A percentile compares a stretch with the other conserved stretches of the same genome.
phyloP scores from a whole-genome alignment of 2,888 invertebrate species.

The Acanthosepion pharaonis region DNA sequence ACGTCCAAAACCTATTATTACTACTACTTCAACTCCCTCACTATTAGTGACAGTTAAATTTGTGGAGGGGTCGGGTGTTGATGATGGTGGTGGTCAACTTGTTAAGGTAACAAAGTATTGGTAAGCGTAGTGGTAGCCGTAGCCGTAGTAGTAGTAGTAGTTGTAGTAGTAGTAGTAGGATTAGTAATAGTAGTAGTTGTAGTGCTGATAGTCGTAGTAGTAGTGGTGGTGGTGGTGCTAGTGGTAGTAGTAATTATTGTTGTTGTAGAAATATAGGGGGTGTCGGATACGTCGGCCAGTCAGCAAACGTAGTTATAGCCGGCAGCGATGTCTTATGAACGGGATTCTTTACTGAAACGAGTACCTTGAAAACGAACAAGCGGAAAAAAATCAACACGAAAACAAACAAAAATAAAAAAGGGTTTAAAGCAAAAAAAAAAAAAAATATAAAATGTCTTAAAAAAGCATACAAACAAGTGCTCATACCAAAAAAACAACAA shows the following conservation, averaged over 20 bases:
- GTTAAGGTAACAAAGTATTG: slow-evolving; percentile 8
- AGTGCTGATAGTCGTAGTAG: background rate
- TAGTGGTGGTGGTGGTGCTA: background rate
- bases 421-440: background rate
- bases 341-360: background rate
- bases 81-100: slow-evolving; percentile 2
- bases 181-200: background rate
- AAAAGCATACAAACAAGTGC: background rate
- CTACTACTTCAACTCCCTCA: background rate
- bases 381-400: background rate
- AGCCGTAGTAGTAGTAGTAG: background rate
- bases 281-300: slow-evolving; percentile 11
- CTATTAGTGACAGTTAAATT: background rate
- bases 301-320: slow-evolving; percentile 8
- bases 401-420: background rate
- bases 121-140: background rate
- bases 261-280: slow-evolving; percentile 8
- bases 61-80: slow-evolving; percentile 6
- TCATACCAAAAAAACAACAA: too few species aligned
- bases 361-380: background rate
- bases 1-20: background rate
- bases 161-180: background rate
- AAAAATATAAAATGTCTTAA: background rate
- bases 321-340: background rate
- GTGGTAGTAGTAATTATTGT: slow-evolving; percentile 33